Evolutionary conservation across 2,888 invertebrate genomes (phyloP), one percentile per base, ranked within the genome.

Genomic region (Formica aserva): DNA sequence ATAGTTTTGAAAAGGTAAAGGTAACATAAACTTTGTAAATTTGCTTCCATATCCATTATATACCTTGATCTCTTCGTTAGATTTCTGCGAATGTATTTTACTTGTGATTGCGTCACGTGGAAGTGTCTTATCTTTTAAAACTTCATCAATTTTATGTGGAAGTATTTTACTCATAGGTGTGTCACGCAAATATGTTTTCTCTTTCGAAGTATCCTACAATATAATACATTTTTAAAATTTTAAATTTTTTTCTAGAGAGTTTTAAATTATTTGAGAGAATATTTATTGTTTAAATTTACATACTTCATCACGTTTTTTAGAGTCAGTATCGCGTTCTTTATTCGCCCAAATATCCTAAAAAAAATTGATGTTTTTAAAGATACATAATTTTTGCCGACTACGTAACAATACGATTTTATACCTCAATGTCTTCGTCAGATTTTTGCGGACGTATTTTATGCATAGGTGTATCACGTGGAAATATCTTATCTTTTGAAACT

Each of bases 51-150:
- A n/a, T 32, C 3, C 18, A 13, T 41, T 55, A 32, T 77, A 9
- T 77, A 77, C 77, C 77, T 77, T 55, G 32, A 55, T 26, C 1
- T 77, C 41, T 22, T 74, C 38, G 15, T 72, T 22, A 38, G 45
- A 45, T 48, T 48, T 48, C 9, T 71, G 13, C 4, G 52, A 13
- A 35, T 57, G 38, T 22, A 18, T 38, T 38, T 55, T 57, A 22
- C 22, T 1, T 15, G 15, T 18, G 13, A 15, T 9, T 26, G 55
- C 38, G 15, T 71, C 55, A 22, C 9, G 71, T 29, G 29, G 26
- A 69, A 48, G 13, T n/a, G n/a, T 32, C 1, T 48, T 32, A 32
- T 48, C 32, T 69, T 69, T 48, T 32, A 13, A 11, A 48, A 32
- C 2, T 29, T 69, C 52, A 9, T 55, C 71, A 3, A 57, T 26